These are phyloP conservation scores for Cyphotilapia sp. DNA, from an alignment of 2,113 vertebrate species.

Conservation along the genomic window DNA sequence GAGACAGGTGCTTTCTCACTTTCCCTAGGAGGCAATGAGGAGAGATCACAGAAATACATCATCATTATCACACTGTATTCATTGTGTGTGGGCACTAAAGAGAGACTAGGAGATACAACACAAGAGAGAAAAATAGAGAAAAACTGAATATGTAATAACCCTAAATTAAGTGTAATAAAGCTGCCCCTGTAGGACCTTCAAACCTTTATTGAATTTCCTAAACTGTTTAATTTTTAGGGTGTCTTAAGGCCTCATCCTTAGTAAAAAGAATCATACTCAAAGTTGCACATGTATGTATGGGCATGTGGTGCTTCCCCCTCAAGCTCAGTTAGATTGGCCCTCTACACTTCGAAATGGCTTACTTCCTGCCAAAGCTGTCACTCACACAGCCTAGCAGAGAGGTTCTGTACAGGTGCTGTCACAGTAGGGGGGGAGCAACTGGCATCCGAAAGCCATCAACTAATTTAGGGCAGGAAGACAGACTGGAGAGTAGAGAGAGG, in stretches of 20 bases:
- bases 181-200: not conserved
- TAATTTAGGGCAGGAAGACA: not conserved
- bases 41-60: slow-evolving; percentile 5
- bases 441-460: slow-evolving; percentile 1
- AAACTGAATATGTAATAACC: not conserved
- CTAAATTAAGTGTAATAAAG: not conserved
- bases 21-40: not conserved
- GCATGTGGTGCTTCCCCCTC: not conserved
- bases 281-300: not conserved
- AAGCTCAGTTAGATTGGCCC: not conserved
- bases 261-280: not conserved
- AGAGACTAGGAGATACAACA: not conserved
- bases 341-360: not conserved
- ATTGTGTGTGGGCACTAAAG: not conserved
- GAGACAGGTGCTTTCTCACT: slow-evolving; percentile 27
- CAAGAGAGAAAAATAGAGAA: not conserved
- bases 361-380: slow-evolving; percentile 14
- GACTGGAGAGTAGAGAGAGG: not conserved
- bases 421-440: not conserved
- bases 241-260: not conserved
- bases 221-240: not conserved
- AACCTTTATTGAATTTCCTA: not conserved
- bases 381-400: not conserved
- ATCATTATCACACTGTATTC: not conserved
- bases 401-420: slow-evolving; percentile 14